These are phyloP conservation scores for Cromileptes altivelis DNA, from an alignment of 2,113 vertebrate genomes.

Conservation along the genomic window DNA sequence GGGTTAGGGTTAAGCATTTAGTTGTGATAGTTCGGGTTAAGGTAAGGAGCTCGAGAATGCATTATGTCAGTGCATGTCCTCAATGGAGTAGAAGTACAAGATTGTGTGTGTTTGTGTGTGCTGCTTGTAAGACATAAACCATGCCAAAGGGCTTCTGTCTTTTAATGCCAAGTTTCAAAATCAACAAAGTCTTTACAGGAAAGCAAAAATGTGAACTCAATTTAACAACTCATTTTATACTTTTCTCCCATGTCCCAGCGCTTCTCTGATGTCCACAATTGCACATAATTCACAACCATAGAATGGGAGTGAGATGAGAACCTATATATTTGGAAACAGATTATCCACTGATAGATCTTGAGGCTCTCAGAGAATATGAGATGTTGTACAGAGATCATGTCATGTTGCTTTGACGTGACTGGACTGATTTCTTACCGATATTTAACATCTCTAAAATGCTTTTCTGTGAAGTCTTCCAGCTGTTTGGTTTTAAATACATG, in stretches of 20 bases:
- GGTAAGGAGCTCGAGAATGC: no score
- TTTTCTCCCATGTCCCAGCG: background rate
- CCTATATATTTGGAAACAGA: no score
- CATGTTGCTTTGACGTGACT: background rate
- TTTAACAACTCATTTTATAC: background rate
- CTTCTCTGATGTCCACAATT: background rate
- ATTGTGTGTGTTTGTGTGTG: background rate
- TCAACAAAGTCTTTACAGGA: background rate
- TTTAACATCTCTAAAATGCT: background rate
- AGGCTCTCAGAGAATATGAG: background rate
- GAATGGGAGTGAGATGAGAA: background rate
- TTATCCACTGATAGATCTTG: no score
- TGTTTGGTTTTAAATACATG: slow-evolving; percentile 10
- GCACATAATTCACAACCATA: background rate
- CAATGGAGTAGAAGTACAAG: no score
- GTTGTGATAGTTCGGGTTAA: no score
- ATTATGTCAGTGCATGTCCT: no score
- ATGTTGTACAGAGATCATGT: background rate
- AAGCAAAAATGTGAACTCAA: background rate
- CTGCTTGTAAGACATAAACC: background rate
- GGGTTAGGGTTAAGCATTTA: no score
- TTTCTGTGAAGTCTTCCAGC: slow-evolving; percentile 1
- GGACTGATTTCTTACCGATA: background rate
- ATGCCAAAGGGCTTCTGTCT: background rate
- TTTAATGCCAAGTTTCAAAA: background rate